These are phyloP conservation scores for Choristoneura fumiferana DNA, from an alignment of 1,140 invertebrate genomes.

Conservation along the genomic window DNA sequence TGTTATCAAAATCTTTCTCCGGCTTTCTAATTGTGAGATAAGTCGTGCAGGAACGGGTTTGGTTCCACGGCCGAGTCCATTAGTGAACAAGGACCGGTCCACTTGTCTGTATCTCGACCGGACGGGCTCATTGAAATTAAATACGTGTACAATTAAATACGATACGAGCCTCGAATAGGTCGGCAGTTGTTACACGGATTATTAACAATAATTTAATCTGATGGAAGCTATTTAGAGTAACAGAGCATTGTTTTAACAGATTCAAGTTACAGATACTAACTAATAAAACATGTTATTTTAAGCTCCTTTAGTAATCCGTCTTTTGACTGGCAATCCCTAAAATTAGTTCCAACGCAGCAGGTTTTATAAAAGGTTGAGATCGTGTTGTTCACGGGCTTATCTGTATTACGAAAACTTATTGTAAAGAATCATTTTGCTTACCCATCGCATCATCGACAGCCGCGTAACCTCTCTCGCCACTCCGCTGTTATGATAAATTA, in stretches of 20 bases:
- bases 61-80: conserved; percentile 27
- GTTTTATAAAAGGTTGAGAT: too few species aligned
- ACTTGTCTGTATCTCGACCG: conserved; percentile 26
- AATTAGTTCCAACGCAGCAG: too few species aligned
- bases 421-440: conserved; percentile 3
- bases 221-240: neutral
- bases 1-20: conserved; percentile 34
- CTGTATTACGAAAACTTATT: conserved; percentile 23
- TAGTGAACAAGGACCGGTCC: conserved; percentile 34
- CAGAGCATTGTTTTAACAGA: conserved; percentile 1
- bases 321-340: too few species aligned
- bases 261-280: too few species aligned
- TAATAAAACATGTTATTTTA: conserved; percentile 31
- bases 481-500: conserved; percentile 58
- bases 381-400: too few species aligned
- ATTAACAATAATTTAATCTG: conserved; percentile 8
- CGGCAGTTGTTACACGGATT: neutral
- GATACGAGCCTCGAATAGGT: conserved; percentile 26
- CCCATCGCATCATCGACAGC: neutral
- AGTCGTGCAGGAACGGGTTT: conserved; percentile 31
- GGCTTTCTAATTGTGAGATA: conserved; percentile 47
- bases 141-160: conserved; percentile 37
- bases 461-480: conserved; percentile 6
- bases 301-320: too few species aligned
- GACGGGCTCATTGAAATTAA: conserved; percentile 38